Conservation (phyloP, 2,797 vertebrate species). For the Chiroxiphia lanceolata region DNA sequence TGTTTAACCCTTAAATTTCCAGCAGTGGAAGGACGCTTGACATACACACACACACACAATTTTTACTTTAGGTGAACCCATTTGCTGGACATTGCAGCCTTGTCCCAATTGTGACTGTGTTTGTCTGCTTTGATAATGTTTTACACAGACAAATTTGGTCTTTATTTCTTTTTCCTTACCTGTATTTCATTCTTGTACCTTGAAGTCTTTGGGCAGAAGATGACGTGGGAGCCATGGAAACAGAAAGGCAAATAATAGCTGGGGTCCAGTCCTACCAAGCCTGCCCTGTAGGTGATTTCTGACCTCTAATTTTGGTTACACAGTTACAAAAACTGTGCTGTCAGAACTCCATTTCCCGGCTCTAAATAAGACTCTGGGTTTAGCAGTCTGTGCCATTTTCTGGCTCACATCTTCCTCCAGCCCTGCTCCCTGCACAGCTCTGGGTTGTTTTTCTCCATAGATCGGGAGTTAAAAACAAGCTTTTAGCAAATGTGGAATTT, state of each 20-base stretch:
- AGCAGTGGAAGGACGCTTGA: neutral
- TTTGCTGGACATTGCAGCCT: accelerated
- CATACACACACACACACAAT: neutral
- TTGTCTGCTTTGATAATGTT: neutral
- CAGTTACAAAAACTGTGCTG: neutral
- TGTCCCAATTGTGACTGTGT: neutral
- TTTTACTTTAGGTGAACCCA: neutral
- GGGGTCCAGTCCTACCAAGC: neutral
- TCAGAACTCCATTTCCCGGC: neutral
- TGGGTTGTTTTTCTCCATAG: neutral
- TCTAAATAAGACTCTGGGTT: neutral
- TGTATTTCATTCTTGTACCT: neutral
- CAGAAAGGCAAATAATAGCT: neutral
- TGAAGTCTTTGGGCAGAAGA: neutral
- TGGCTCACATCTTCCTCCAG: neutral
- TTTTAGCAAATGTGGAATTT: neutral
- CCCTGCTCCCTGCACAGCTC: neutral
- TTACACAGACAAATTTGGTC: neutral
- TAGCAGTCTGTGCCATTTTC: neutral
- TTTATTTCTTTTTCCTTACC: neutral
- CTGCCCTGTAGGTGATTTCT: neutral
- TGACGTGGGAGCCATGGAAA: neutral
- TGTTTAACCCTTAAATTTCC: neutral
- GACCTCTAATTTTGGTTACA: neutral
- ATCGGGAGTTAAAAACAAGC: neutral